Evolutionary conservation across 2,797 vertebrate genomes (phyloP), one percentile per base, ranked within the genome.

Genomic region (Myotis daubentonii): DNA sequence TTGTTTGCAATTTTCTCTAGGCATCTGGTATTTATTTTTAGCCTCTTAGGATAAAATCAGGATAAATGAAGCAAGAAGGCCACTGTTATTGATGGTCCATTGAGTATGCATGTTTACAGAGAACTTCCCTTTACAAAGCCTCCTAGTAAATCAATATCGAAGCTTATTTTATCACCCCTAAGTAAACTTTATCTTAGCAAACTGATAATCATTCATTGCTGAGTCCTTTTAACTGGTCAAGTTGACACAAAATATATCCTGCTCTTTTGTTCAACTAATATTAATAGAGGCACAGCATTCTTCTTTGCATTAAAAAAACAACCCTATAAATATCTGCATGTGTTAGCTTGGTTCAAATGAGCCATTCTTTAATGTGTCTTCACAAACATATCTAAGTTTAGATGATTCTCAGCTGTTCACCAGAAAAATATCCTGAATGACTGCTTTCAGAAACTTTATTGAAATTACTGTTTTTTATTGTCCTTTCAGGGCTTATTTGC

Each of bases 61-160:
- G 74, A 89, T 92, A 96, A 97, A 96, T 91, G 96, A 97, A 94
- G 94, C 92, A 94, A 94, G 81, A 91, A 95, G 66, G 62, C 71
- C 71, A 91, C 47, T 60, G 90, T 96, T 97, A 97, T 94, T 96
- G 94, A 97, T 96, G 94, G 87, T 74, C 87, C 89, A 96, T 57
- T 95, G 92, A 87, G 51, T 30, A 30, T 33, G 89, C 72, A 47
- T 90, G 89, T 93, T 97, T 97, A 89, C 79, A 96, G 79, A 97
- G 88, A 97, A 95, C 97, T 95, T 93, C 57, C 88, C 87, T 93
- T 95, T 96, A 86, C 68, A 87, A 78, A 95, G 80, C 9, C 38
- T 68, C 65, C 87, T 97, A 76, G 84, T 87, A 94, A 97, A 97
- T 97, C 95, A 97, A 83, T 95, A 96, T 57, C 16, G 53, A 91